These are phyloP conservation scores for Garra rufa DNA, from an alignment of 2,113 vertebrate genomes.

Conservation along the genomic window DNA sequence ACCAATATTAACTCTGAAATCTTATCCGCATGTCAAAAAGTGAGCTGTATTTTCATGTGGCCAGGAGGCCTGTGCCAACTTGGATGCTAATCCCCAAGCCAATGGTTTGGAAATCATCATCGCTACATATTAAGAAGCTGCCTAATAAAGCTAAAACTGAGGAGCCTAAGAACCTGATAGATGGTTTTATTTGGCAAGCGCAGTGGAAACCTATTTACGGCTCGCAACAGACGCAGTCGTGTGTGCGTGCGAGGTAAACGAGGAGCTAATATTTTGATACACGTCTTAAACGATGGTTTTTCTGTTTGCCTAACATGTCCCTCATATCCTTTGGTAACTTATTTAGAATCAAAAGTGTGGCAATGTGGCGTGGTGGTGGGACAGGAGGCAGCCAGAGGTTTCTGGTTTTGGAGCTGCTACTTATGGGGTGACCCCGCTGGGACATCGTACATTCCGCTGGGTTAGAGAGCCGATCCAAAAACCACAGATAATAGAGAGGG, in stretches of 20 bases:
- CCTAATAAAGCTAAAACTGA: conserved; percentile 53
- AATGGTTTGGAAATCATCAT: conserved; percentile 48
- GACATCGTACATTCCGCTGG: conserved; percentile 49
- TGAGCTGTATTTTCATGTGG: conserved; percentile 53
- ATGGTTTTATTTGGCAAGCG: conserved; percentile 55
- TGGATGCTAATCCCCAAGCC: conserved; percentile 31
- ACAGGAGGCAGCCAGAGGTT: conserved; percentile 56
- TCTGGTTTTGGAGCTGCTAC: conserved; percentile 48
- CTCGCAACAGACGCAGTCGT: conserved; percentile 44
- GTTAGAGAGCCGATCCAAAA: conserved; percentile 45
- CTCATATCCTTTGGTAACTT: conserved; percentile 52
- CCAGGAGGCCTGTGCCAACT: conserved; percentile 33
- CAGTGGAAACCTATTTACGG: conserved; percentile 52
- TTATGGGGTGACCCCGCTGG: conserved; percentile 45
- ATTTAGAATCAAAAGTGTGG: conserved; percentile 54
- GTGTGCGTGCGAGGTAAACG: conserved; percentile 35
- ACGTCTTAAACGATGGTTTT: conserved; percentile 48
- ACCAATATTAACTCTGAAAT: conserved; percentile 55
- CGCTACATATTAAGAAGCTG: conserved; percentile 52
- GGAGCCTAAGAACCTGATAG: conserved; percentile 47
- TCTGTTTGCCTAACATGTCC: conserved; percentile 52
- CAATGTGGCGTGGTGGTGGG: conserved; percentile 17
- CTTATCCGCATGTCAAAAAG: conserved; percentile 45
- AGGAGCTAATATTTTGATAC: conserved; percentile 59
- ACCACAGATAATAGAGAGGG: conserved; percentile 49